Conservation (phyloP, 2,888 invertebrate genomes). For the Heliconius hortense region DNA sequence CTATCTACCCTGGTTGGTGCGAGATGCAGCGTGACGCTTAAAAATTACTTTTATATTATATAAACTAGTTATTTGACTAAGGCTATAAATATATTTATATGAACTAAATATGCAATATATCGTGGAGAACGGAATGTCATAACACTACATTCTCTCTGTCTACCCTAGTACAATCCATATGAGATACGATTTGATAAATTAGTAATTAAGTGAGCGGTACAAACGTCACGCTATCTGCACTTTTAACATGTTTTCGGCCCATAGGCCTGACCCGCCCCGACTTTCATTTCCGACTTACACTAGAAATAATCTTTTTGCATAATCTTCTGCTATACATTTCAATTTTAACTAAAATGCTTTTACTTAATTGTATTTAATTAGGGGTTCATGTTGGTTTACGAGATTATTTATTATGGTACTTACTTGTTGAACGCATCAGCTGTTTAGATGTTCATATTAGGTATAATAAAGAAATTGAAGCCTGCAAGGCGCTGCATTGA, state of each 20-base stretch:
- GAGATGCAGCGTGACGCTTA: neutral
- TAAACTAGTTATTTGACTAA: neutral
- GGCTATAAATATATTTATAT: neutral
- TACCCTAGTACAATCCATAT: neutral
- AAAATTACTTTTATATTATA: no score
- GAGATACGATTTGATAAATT: conserved; percentile 24
- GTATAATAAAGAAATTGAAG: no score
- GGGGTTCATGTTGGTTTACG: conserved; percentile 12
- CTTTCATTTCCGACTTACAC: conserved; percentile 27
- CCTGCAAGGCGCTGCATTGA: no score
- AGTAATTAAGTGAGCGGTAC: conserved; percentile 54
- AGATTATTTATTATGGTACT: conserved; percentile 7
- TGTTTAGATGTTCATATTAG: neutral
- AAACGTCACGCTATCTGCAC: conserved; percentile 44
- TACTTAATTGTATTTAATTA: conserved; percentile 25
- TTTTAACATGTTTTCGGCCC: conserved; percentile 37
- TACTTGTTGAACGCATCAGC: neutral
- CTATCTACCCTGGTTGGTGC: neutral
- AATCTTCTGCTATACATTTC: conserved; percentile 19
- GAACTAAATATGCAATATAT: neutral
- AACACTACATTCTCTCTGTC: neutral
- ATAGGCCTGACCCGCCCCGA: conserved; percentile 32
- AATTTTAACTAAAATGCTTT: conserved; percentile 16
- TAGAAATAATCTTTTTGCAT: conserved; percentile 30
- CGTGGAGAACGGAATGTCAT: conserved; percentile 45